phyloP scores from a whole-genome alignment of 2,797 vertebrate species.

The Pachyuromys duprasi region DNA sequence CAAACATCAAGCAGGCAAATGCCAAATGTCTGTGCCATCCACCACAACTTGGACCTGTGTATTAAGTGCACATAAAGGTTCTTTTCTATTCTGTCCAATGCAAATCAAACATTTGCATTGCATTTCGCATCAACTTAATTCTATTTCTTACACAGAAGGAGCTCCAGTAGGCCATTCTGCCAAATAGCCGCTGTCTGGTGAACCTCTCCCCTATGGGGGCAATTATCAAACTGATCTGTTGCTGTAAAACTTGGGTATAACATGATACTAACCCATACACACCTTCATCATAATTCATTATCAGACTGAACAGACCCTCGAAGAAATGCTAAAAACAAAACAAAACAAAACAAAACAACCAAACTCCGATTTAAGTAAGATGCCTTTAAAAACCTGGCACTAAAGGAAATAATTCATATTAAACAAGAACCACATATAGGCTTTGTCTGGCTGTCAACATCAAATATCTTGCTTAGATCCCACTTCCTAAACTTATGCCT shows the following conservation, averaged over 20 bases:
- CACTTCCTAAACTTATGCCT: background rate
- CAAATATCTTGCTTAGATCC: background rate
- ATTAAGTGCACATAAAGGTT: slow-evolving; percentile 52
- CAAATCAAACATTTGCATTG: slow-evolving; percentile 75
- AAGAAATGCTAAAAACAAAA: background rate
- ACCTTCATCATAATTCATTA: background rate
- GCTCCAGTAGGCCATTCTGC: slow-evolving; percentile 39
- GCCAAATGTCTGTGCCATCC: slow-evolving; percentile 78
- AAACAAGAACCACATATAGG: background rate
- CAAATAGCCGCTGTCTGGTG: slow-evolving; percentile 22
- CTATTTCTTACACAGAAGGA: slow-evolving; percentile 58
- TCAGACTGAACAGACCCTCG: background rate
- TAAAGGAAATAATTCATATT: slow-evolving; percentile 40
- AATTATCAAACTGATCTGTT: slow-evolving; percentile 29
- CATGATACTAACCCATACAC: background rate
- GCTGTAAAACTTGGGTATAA: background rate
- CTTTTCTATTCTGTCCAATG: slow-evolving; percentile 43
- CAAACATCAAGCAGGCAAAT: slow-evolving; percentile 80
- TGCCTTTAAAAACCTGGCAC: background rate
- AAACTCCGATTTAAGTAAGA: background rate
- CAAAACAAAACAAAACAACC: too few species aligned
- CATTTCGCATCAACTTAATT: slow-evolving; percentile 57
- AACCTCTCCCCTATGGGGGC: background rate
- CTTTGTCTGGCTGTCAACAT: background rate
- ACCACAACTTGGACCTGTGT: slow-evolving; percentile 15